Percentiles rank a stretch among this genome's conserved stretches.
These are phyloP conservation scores for Argopecten irradians DNA, from an alignment of 1,140 invertebrate species.

Conservation along the genomic window DNA sequence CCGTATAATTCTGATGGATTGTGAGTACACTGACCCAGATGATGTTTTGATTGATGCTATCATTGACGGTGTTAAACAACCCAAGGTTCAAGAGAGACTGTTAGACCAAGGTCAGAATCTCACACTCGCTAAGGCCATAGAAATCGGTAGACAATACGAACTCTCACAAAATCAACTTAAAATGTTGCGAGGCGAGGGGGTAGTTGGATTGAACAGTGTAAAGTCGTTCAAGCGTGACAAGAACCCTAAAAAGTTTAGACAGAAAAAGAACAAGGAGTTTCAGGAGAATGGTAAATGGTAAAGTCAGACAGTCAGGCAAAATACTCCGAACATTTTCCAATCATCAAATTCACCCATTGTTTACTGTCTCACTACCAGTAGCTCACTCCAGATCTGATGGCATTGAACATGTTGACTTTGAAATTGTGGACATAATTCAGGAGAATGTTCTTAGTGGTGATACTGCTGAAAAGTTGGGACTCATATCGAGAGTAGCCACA, in stretches of 20 bases:
- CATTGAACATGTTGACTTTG: neutral
- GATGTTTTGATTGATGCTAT: constrained; percentile 42
- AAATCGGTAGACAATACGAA: constrained; percentile 37
- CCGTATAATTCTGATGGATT: constrained; percentile 32
- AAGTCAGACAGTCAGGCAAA: neutral
- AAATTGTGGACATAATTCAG: constrained; percentile 30
- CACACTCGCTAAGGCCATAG: constrained; percentile 31
- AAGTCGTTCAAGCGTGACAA: no score
- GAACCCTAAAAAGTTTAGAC: neutral
- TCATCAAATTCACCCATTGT: neutral
- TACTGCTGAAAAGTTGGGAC: constrained; percentile 26
- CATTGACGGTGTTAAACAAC: constrained; percentile 16
- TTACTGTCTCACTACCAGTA: constrained; percentile 2
- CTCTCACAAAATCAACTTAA: constrained; percentile 39
- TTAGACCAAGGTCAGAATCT: constrained; percentile 33
- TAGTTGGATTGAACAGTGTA: neutral
- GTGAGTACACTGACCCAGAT: constrained; percentile 38
- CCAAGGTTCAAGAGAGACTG: constrained; percentile 36
- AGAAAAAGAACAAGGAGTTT: neutral
- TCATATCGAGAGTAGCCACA: neutral
- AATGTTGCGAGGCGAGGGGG: constrained; percentile 22
- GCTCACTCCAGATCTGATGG: neutral
- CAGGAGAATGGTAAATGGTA: neutral
- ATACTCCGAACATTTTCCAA: constrained; percentile 30
- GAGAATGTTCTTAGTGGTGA: constrained; percentile 44